Conservation (phyloP, 2,113 vertebrate species). For the Esox niger region DNA sequence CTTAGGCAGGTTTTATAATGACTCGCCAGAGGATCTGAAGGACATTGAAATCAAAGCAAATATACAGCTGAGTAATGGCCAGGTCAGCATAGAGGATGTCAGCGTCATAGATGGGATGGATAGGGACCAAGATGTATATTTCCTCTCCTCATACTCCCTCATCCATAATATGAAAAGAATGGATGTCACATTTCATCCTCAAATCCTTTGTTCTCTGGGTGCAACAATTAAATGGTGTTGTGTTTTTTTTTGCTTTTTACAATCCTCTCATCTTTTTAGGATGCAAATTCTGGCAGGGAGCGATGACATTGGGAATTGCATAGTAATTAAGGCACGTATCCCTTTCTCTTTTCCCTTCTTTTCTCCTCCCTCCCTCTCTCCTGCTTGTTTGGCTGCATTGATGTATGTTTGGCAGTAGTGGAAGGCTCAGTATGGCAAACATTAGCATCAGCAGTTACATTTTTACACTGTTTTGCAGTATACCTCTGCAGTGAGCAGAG, state of each 20-base stretch:
- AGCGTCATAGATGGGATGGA: conserved; percentile 28
- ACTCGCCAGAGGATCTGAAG: conserved; percentile 65
- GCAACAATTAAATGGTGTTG: conserved; percentile 30
- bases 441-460: conserved; percentile 49
- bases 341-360: conserved; percentile 6
- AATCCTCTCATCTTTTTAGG: conserved; percentile 26
- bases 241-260: no score
- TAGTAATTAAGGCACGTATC: conserved; percentile 20
- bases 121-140: conserved; percentile 33
- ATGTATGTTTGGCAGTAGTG: conserved; percentile 44
- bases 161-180: conserved; percentile 16
- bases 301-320: conserved; percentile 8
- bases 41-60: conserved; percentile 62
- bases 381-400: conserved; percentile 16
- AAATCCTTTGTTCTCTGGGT: neutral
- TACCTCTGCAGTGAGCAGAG: conserved; percentile 22
- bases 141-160: conserved; percentile 20
- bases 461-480: conserved; percentile 33
- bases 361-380: neutral
- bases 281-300: conserved; percentile 5
- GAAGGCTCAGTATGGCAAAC: conserved; percentile 45
- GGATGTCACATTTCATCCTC: conserved; percentile 38
- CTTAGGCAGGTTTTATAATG: conserved; percentile 55
- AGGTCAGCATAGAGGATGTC: conserved; percentile 54
- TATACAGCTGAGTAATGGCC: conserved; percentile 60